phyloP scores from a whole-genome alignment of 2,113 vertebrate genomes.

The Micromys minutus region DNA sequence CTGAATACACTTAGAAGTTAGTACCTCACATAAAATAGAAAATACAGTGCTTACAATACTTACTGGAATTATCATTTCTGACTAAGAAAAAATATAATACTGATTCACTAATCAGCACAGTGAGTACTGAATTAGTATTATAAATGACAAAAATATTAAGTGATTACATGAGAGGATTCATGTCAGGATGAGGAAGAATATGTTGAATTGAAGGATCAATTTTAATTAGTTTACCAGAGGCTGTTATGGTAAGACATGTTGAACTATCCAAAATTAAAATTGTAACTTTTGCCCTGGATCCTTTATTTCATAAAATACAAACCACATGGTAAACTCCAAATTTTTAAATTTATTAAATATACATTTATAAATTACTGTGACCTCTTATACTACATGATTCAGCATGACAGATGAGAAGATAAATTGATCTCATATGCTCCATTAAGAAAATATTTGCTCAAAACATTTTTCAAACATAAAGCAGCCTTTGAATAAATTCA shows the following conservation, averaged over 20 bases:
- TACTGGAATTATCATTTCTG: slow-evolving; percentile 50
- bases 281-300: background rate
- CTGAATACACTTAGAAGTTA: slow-evolving; percentile 7
- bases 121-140: background rate
- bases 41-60: slow-evolving; percentile 9
- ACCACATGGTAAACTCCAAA: background rate
- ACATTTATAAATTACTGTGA: background rate
- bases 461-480: background rate
- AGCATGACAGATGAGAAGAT: slow-evolving; percentile 14
- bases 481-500: background rate
- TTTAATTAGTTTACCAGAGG: background rate
- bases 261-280: background rate
- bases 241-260: background rate
- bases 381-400: background rate
- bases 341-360: background rate
- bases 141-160: background rate
- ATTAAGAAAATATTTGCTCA: slow-evolving; percentile 17
- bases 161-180: background rate
- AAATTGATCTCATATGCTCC: slow-evolving; percentile 19
- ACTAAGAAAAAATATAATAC: background rate
- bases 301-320: slow-evolving; percentile 7
- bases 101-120: background rate
- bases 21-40: slow-evolving; percentile 24
- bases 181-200: background rate
- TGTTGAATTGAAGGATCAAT: background rate